Evolutionary conservation across 2,113 vertebrate species (phyloP).

Genomic region (Antechinus stuartii): DNA sequence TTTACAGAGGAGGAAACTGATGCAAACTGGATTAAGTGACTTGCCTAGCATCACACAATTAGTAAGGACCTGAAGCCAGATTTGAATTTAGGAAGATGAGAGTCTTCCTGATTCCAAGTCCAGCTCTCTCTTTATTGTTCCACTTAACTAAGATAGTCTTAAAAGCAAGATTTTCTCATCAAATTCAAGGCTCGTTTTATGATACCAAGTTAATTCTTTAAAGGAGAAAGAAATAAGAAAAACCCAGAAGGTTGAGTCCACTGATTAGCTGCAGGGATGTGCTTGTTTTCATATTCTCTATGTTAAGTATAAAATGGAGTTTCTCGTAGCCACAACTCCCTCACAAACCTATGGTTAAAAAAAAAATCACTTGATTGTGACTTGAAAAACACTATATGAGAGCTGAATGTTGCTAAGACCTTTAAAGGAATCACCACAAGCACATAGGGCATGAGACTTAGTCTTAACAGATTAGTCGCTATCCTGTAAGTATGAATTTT

Average conservation of each 20-base stretch:
- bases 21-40: no score
- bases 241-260: background rate
- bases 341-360: no score
- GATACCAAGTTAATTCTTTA: background rate
- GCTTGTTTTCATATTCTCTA: background rate
- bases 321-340: background rate
- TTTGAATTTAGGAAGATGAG: no score
- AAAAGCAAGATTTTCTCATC: background rate
- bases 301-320: background rate
- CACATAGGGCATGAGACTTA: background rate
- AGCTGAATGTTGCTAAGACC: background rate
- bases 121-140: no score
- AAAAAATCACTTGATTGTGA: background rate
- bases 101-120: no score
- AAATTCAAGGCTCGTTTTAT: background rate
- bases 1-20: no score
- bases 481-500: background rate
- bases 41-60: no score
- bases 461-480: background rate
- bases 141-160: background rate
- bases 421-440: background rate
- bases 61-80: no score
- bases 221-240: background rate
- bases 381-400: background rate
- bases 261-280: background rate